A percentile compares a stretch with the other conserved stretches of the same genome.
These are phyloP conservation scores for Scyliorhinus canicula DNA, from an alignment of 2,797 vertebrate genomes.

Conservation along the genomic window DNA sequence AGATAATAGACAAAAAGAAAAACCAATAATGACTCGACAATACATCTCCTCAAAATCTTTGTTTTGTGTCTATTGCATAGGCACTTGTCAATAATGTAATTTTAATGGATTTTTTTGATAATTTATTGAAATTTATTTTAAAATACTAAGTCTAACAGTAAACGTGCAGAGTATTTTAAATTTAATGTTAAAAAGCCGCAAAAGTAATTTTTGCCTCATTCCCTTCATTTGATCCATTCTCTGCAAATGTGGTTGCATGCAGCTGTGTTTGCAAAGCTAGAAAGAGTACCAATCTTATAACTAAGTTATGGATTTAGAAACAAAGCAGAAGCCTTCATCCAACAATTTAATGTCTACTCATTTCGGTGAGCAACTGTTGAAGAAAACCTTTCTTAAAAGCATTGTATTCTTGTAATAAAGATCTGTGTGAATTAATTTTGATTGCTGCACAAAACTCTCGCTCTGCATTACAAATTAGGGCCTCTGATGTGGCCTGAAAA, in stretches of 20 bases:
- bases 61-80: neutral
- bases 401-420: slow-evolving; percentile 52
- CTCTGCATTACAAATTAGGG: slow-evolving; percentile 55
- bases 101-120: neutral
- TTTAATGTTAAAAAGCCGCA: neutral
- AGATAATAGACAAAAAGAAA: neutral
- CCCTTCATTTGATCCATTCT: neutral
- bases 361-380: slow-evolving; percentile 60
- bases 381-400: slow-evolving; percentile 58
- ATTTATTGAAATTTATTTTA: neutral
- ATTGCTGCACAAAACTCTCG: slow-evolving; percentile 55
- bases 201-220: neutral
- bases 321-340: slow-evolving; percentile 49
- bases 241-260: neutral
- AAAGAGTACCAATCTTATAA: slow-evolving; percentile 8
- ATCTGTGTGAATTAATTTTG: slow-evolving; percentile 61
- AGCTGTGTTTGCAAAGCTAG: neutral
- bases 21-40: neutral
- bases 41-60: neutral
- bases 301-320: slow-evolving; percentile 17
- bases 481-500: slow-evolving; percentile 47
- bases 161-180: neutral
- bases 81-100: neutral
- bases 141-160: neutral
- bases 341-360: slow-evolving; percentile 54